Base-by-base conservation (phyloP, 2,888 invertebrate species). In the Molanna angustata region DNA sequence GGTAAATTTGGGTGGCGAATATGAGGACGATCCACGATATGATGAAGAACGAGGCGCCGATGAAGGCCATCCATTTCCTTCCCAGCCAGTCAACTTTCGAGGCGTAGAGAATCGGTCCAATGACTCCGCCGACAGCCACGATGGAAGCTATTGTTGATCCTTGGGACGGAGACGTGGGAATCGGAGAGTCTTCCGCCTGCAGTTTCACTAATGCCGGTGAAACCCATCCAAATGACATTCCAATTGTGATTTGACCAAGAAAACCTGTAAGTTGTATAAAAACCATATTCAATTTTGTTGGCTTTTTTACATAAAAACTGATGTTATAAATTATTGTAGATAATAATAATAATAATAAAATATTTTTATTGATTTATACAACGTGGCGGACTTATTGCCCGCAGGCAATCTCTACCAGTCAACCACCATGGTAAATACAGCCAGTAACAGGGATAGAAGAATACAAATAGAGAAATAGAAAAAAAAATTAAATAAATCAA, bases 191-290 rank as follows among this genome's bases (percentile, higher is more conserved):
- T 6, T 46, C 40, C 2, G 20, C 46, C 19, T 42, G 46, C 11
- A 52, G 46, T 21, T 52, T 46, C 16, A 32, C 32, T 7, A 52
- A 21, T 1, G 52, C 18, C 9, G 52, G 52, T 19, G 52, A 52
- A 13, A 41, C 9, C 52, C 52, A 52, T 6, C 45, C 46, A 9
- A 37, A 41, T 11, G 52, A 22, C 11, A 43, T 39, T n/a, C 52
- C 52, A 16, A 41, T 31, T 17, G 40, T 31, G 13, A 52, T 22
- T 39, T 52, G 52, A 7, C 52, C 31, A 9, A 52, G 33, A 14
- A 52, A 52, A 31, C 52, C 52, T 52, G 27, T 2, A 52, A 46
- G n/a, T n/a, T n/a, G n/a, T n/a, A n/a, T n/a, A n/a, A n/a, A n/a
- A n/a, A n/a, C n/a, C n/a, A n/a, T n/a, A n/a, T n/a, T n/a, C n/a